Percentiles rank a stretch among this genome's conserved stretches.
Evolutionary conservation across 2,113 vertebrate species (phyloP).

Genomic region (Atractosteus spatula): DNA sequence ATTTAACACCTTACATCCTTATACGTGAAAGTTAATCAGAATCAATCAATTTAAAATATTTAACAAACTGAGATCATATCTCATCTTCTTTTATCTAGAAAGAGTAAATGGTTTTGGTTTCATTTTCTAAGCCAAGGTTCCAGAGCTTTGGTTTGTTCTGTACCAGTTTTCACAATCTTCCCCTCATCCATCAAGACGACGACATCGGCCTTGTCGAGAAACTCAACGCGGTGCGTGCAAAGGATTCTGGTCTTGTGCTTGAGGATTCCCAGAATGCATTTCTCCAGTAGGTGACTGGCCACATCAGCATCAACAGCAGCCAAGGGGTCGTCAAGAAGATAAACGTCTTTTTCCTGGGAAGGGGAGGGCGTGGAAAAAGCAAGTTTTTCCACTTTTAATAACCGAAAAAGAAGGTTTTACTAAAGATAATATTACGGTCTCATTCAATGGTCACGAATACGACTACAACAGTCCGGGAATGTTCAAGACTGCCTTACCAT

Average conservation of each 20-base stretch:
- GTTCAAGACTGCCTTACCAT: conserved; percentile 67
- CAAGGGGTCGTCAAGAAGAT: conserved; percentile 92
- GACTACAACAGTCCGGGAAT: too few relatives aligned
- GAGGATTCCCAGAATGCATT: conserved; percentile 82
- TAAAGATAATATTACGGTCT: too few relatives aligned
- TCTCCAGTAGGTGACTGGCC: conserved; percentile 84
- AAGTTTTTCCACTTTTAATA: too few relatives aligned
- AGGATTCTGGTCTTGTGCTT: conserved; percentile 83
- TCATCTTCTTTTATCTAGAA: too few relatives aligned
- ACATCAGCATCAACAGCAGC: conserved; percentile 90
- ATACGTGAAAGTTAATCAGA: neutral
- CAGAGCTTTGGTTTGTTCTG: too few relatives aligned
- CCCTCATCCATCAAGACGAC: conserved; percentile 85
- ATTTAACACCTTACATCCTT: neutral
- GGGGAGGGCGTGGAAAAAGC: too few relatives aligned
- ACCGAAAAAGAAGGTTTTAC: too few relatives aligned
- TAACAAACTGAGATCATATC: too few relatives aligned
- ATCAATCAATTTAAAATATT: too few relatives aligned
- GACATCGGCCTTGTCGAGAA: conserved; percentile 76
- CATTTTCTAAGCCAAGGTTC: too few relatives aligned
- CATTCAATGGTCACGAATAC: too few relatives aligned
- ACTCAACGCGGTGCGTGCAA: conserved; percentile 88
- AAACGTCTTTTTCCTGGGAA: conserved; percentile 84
- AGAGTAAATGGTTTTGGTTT: too few relatives aligned
- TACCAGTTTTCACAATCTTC: conserved; percentile 77